Percentiles rank a stretch among this genome's conserved stretches.
Conservation (phyloP, 2,797 vertebrate species). For the Lacerta agilis region DNA sequence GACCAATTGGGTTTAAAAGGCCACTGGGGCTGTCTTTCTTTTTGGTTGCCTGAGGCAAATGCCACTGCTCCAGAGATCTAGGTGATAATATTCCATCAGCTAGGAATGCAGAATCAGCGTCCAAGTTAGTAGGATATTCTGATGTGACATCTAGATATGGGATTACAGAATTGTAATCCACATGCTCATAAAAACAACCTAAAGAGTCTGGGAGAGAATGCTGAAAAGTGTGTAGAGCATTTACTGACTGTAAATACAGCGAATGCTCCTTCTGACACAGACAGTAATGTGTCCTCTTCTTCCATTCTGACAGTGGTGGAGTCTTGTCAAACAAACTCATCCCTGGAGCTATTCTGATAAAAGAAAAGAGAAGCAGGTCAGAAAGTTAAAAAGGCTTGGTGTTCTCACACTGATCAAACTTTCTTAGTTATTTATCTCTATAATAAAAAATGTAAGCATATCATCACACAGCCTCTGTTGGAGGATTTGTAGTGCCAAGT, state of each 20-base stretch:
- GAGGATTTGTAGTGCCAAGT: no score
- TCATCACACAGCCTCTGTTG: no score
- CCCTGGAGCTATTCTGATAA: constrained; percentile 80
- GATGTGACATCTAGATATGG: constrained; percentile 80
- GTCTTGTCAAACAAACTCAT: constrained; percentile 84
- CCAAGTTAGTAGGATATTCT: constrained; percentile 74
- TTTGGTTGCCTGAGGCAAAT: constrained; percentile 53
- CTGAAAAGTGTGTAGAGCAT: constrained; percentile 47
- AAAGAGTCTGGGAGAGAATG: constrained; percentile 50
- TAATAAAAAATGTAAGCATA: no score
- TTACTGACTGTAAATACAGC: constrained; percentile 36
- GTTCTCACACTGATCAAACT: constrained; percentile 23
- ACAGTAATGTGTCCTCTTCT: constrained; percentile 76
- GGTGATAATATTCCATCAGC: background rate
- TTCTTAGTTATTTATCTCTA: background rate
- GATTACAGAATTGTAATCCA: constrained; percentile 82
- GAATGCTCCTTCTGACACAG: constrained; percentile 70
- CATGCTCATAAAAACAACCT: constrained; percentile 73
- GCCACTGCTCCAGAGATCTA: constrained; percentile 36
- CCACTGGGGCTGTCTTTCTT: constrained; percentile 12
- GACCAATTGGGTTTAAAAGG: constrained; percentile 11
- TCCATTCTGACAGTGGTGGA: constrained; percentile 52
- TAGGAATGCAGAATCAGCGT: constrained; percentile 61
- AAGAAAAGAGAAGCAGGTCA: constrained; percentile 47
- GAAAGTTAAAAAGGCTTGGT: constrained; percentile 5